Evolutionary conservation across 2,797 vertebrate genomes (phyloP), one percentile per base, ranked within the genome.

Genomic region (Pogonophryne albipinna): DNA sequence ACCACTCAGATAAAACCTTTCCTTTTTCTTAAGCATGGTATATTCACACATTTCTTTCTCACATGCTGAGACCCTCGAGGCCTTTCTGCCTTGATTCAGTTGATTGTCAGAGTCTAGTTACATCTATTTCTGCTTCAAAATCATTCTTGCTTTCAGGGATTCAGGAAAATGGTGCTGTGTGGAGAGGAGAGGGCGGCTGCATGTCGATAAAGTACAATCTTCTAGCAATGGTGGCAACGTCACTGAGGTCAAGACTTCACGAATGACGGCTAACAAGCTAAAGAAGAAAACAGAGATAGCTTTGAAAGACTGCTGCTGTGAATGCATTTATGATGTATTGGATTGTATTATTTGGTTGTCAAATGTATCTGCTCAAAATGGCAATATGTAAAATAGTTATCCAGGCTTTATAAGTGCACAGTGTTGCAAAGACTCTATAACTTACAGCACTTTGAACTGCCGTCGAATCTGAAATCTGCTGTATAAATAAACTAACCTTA

Each of bases 171-270:
- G 57, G 44, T 10, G 4, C 15, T 11, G 13, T 10, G 50, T 19
- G 46, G 31, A 49, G 73, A 67, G 58, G n/a, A 6, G 58, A n/a
- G n/a, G 58, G 46, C 66, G 45, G 55, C 19, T 7, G 61, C 6
- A 68, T n/a, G 55, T 17, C 58, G 72, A 79, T 62, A 15, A 56
- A 65, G 67, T 42, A 41, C 75, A 66, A 58, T 66, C 66, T 52
- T 23, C 4, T 2, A 45, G 44, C 23, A 50, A 62, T 12, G 4
- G 7, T 34, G 62, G 27, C 10, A 27, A 38, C 17, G 16, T 71
- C 42, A 44, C 19, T 16, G 45, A 58, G 19, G 34, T 65, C 66
- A 45, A 64, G 58, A 12, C 1, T 12, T 31, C 27, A 41, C 16
- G 4, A 16, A 0, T 58, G 41, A 69, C 46, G 38, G 45, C 44